Conservation (phyloP, 1,140 invertebrate genomes). For the Atta colombica region DNA sequence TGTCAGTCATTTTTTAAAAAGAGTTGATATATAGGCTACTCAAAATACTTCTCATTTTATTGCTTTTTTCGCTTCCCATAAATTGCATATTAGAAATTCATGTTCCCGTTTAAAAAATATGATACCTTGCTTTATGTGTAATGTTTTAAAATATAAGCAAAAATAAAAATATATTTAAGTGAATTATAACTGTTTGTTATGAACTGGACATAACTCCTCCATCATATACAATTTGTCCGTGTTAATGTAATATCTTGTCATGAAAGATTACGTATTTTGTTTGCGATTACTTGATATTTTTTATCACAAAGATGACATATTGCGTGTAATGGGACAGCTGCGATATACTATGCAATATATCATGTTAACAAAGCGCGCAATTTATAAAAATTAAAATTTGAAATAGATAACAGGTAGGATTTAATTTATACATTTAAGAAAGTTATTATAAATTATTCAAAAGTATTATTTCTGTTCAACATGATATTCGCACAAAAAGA, state of each 20-base stretch:
- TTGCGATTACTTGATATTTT: conserved; percentile 25
- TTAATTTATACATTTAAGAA: conserved; percentile 38
- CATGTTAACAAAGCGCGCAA: conserved; percentile 40
- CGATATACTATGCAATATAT: conserved; percentile 5
- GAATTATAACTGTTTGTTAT: conserved; percentile 15
- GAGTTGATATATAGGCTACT: neutral
- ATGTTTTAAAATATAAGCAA: neutral
- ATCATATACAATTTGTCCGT: conserved; percentile 14
- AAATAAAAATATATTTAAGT: conserved; percentile 17
- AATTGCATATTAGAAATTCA: neutral
- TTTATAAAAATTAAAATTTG: conserved; percentile 54
- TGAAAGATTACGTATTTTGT: conserved; percentile 10
- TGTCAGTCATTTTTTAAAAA: conserved; percentile 8
- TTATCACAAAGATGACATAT: neutral
- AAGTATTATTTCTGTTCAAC: neutral
- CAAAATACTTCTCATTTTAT: neutral
- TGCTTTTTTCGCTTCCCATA: neutral
- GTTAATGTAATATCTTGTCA: conserved; percentile 30
- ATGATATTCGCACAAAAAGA: neutral
- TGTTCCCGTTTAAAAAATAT: neutral
- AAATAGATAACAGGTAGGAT: neutral
- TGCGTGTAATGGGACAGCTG: conserved; percentile 4
- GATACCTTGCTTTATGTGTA: neutral
- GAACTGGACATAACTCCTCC: neutral
- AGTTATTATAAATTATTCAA: conserved; percentile 40